Evolutionary conservation across 2,888 invertebrate genomes (phyloP).

Genomic region (Dexiosoma caninum): DNA sequence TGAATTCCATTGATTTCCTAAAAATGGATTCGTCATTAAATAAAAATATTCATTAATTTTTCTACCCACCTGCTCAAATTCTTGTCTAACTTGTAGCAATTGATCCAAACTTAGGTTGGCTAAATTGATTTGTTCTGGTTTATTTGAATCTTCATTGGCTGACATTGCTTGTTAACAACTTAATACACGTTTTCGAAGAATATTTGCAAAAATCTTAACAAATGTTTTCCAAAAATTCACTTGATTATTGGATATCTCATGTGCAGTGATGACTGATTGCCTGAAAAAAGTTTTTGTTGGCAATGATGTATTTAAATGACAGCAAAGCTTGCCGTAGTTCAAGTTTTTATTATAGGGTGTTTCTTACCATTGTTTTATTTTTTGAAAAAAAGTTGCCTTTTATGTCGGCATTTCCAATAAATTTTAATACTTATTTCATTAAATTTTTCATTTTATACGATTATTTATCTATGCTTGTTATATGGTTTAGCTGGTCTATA

Average conservation of each 20-base stretch:
- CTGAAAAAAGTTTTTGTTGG: conserved; percentile 10
- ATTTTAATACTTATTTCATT: too few species aligned
- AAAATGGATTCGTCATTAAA: conserved; percentile 66
- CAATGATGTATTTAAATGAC: neutral
- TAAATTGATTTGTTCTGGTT: conserved; percentile 87
- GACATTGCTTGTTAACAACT: conserved; percentile 66
- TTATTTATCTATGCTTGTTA: too few species aligned
- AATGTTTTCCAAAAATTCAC: conserved; percentile 59
- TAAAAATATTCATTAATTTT: conserved; percentile 28
- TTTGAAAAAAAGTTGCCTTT: too few species aligned
- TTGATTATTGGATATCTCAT: conserved; percentile 38
- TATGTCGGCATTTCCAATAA: too few species aligned
- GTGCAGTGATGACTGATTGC: conserved; percentile 48
- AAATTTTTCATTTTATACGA: too few species aligned
- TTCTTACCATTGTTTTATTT: too few species aligned
- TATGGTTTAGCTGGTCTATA: too few species aligned
- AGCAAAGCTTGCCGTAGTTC: neutral
- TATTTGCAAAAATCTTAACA: conserved; percentile 64
- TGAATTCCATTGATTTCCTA: conserved; percentile 92
- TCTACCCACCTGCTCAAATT: conserved; percentile 86
- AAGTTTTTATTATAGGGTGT: too few species aligned
- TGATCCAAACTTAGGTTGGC: conserved; percentile 88
- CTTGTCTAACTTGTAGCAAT: conserved; percentile 89
- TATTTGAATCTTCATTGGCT: conserved; percentile 76
- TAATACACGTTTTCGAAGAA: conserved; percentile 29